These are phyloP conservation scores for Plebejus melissa DNA, from an alignment of 2,888 invertebrate genomes.

Conservation along the genomic window DNA sequence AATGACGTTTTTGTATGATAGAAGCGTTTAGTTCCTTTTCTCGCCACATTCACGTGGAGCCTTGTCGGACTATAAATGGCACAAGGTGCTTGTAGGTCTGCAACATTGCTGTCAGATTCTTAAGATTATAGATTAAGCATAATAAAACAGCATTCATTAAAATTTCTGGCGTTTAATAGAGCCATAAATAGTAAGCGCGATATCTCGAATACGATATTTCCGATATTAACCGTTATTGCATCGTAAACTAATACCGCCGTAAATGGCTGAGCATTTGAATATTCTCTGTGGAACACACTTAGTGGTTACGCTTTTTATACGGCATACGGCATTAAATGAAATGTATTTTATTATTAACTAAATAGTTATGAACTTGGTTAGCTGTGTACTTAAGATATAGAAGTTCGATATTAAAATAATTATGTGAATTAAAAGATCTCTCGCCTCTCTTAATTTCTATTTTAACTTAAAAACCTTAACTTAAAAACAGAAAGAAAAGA, in stretches of 20 bases:
- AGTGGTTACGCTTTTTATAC: conserved; percentile 22
- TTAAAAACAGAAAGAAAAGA: no score
- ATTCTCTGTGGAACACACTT: conserved; percentile 39
- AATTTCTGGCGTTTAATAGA: conserved; percentile 10
- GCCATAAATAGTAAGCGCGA: conserved; percentile 24
- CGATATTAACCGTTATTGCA: conserved; percentile 30
- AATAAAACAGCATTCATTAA: conserved; percentile 12
- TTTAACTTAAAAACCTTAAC: no score
- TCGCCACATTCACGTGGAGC: no score
- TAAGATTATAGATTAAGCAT: not conserved
- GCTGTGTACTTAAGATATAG: not conserved
- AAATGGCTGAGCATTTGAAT: conserved; percentile 58
- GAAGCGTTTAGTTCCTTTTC: no score
- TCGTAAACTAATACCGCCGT: conserved; percentile 45
- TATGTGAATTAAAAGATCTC: no score
- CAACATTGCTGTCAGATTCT: not conserved
- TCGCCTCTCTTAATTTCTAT: no score
- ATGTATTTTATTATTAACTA: conserved; percentile 9
- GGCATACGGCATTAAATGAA: conserved; percentile 11
- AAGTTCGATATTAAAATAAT: no score
- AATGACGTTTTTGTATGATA: no score
- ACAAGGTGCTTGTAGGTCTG: not conserved
- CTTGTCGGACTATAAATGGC: not conserved
- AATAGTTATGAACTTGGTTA: not conserved
- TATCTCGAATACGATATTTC: conserved; percentile 29